Evolutionary conservation across 2,113 vertebrate genomes (phyloP).

Genomic region (Chaenocephalus aceratus): DNA sequence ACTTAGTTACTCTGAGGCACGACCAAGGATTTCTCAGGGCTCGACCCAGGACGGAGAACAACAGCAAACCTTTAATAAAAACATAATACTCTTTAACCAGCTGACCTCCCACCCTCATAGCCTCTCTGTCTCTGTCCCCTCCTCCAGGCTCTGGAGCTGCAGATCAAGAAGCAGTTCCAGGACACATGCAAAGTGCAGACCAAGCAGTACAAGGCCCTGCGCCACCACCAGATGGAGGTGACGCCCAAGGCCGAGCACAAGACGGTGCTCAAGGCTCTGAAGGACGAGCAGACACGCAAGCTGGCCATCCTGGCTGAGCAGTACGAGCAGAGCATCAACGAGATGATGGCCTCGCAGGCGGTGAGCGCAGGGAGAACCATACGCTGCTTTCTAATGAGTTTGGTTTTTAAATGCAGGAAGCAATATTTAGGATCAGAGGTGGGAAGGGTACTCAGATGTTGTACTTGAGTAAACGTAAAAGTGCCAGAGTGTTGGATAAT

Average conservation of each 20-base stretch:
- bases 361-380: constrained; percentile 77
- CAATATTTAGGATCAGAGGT: background rate
- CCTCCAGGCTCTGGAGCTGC: constrained; percentile 95
- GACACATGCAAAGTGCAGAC: constrained; percentile 99
- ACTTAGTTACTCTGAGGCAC: no score
- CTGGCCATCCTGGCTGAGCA: constrained; percentile 98
- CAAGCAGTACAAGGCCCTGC: constrained; percentile 99
- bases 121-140: constrained; percentile 45
- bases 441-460: no score
- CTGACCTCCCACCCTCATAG: background rate
- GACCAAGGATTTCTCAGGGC: no score
- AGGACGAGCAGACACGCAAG: constrained; percentile 99
- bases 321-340: constrained; percentile 99
- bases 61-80: background rate
- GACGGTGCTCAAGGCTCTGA: constrained; percentile 96
- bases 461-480: no score
- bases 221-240: constrained; percentile 99
- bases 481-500: no score
- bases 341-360: constrained; percentile 99
- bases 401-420: background rate
- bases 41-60: background rate
- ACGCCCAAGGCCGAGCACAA: constrained; percentile 99
- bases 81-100: background rate
- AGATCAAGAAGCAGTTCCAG: constrained; percentile 99
- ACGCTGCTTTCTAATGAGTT: no score